Conservation (phyloP, 2,797 vertebrate species). For the Enteromius argenteus region DNA sequence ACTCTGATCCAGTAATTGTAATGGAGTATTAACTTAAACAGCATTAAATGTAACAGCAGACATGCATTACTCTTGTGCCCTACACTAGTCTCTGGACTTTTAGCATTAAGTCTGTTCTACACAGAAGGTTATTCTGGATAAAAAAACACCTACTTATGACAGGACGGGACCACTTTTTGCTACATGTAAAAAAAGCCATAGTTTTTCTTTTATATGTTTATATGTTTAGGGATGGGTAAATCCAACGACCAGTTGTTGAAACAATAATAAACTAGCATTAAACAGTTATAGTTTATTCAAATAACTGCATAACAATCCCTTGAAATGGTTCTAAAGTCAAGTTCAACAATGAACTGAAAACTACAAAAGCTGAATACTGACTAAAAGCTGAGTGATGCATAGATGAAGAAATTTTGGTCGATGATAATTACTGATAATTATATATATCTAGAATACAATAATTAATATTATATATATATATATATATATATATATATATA, state of each 20-base stretch:
- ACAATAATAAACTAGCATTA: not conserved
- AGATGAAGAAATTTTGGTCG: not conserved
- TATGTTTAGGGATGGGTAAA: not conserved
- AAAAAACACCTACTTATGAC: not conserved
- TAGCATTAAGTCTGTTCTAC: not conserved
- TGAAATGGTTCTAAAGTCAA: not conserved
- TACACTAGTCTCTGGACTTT: not conserved
- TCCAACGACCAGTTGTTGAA: not conserved
- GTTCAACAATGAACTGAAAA: not conserved
- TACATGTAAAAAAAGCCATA: not conserved
- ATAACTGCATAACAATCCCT: not conserved
- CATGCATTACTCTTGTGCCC: not conserved
- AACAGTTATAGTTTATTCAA: not conserved
- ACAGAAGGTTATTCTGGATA: not conserved
- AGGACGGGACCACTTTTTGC: not conserved
- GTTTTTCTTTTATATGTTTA: not conserved
- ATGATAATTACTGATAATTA: not conserved
- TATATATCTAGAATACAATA: not conserved
- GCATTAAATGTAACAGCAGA: not conserved
- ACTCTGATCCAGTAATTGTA: not conserved
- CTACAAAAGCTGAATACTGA: not conserved
- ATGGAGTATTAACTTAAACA: not conserved
- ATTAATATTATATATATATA: too few species aligned
- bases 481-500: too few species aligned
- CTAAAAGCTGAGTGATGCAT: not conserved